Percentiles rank a stretch among this genome's conserved stretches.
phyloP scores from a whole-genome alignment of 2,113 vertebrate genomes.

The Dasyornis broadbenti region DNA sequence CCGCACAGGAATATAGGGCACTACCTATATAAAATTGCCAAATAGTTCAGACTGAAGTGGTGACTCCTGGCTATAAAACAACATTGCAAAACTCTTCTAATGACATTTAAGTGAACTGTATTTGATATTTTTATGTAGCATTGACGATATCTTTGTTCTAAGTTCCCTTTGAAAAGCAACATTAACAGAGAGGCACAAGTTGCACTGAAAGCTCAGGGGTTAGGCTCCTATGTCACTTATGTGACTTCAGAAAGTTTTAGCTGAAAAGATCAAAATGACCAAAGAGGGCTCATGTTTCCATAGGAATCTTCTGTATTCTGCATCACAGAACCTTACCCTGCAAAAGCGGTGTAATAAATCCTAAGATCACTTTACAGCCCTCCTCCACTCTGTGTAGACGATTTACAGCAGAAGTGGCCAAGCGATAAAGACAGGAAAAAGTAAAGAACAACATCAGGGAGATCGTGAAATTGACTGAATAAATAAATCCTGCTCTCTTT shows the following conservation, averaged over 20 bases:
- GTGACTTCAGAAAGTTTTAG: conserved; percentile 21
- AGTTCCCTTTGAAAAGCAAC: not conserved
- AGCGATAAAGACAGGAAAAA: conserved; percentile 11
- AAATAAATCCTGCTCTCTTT: conserved; percentile 36
- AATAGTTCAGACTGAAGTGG: not conserved
- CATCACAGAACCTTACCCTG: not conserved
- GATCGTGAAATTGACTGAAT: not conserved
- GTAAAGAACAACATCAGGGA: not conserved
- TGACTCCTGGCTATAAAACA: not conserved
- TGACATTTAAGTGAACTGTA: not conserved
- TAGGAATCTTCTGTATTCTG: conserved; percentile 25
- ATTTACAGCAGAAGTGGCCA: conserved; percentile 14
- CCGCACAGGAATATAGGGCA: not conserved
- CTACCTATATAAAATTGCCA: not conserved
- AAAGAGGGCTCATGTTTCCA: conserved; percentile 30
- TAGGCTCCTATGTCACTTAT: not conserved
- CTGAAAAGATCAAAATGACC: conserved; percentile 40
- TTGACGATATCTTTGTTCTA: not conserved
- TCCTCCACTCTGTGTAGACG: not conserved
- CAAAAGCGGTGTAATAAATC: conserved; percentile 18
- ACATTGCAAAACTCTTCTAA: not conserved
- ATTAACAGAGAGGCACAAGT: not conserved
- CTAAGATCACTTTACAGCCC: conserved; percentile 2
- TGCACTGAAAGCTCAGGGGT: not conserved
- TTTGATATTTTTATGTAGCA: not conserved